Percentiles rank a stretch among this genome's conserved stretches.
These are phyloP conservation scores for human (Homo sapiens) DNA, from an alignment of 2,113 vertebrate species.

Conservation along the genomic window GRCh38 chr5:39180501-39181000, in stretches of 20 bases:
- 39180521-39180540: background rate
- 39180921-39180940: background rate
- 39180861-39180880: background rate
- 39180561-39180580: background rate
- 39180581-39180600: background rate
- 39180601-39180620: background rate
- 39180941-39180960: constrained; percentile 6
- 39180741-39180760: background rate
- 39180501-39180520: background rate
- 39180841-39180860: background rate
- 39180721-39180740: background rate
- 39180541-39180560: background rate
- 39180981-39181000: background rate
- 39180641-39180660: background rate
- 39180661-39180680: too few relatives aligned
- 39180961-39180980: background rate
- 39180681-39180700: background rate
- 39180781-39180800: background rate
- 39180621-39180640: background rate
- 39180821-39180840: background rate
- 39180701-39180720: background rate
- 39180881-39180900: background rate
- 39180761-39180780: background rate
- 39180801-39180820: background rate
- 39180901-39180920: background rate